Conservation (phyloP, 2,113 vertebrate genomes). For the Lanius ludovicianus region DNA sequence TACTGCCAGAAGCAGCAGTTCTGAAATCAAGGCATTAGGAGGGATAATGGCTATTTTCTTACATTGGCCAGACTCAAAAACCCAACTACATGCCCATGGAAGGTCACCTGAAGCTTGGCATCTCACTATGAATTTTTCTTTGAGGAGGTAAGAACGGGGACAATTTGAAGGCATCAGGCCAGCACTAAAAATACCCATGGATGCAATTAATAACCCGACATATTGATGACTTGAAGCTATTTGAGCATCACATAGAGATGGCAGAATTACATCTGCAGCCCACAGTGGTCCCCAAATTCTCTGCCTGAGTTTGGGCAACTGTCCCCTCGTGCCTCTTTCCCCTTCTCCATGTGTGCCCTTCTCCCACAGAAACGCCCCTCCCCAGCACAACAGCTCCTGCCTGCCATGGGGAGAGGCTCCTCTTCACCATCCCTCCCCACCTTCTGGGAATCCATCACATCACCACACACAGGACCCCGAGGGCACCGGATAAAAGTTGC, state of each 20-base stretch:
- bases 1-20: not conserved
- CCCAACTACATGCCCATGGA: rapidly evolving
- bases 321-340: rapidly evolving
- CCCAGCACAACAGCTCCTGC: rapidly evolving
- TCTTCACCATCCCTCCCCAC: not conserved
- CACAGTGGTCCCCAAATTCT: not conserved
- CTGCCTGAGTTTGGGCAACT: rapidly evolving
- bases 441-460: not conserved
- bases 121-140: not conserved
- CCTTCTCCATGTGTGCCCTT: not conserved
- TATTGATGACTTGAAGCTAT: not conserved
- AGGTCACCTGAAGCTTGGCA: not conserved
- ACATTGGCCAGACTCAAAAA: rapidly evolving
- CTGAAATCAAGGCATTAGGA: not conserved
- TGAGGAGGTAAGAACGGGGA: not conserved
- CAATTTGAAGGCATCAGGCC: not conserved
- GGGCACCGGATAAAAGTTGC: rapidly evolving
- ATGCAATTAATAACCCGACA: not conserved
- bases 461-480: rapidly evolving
- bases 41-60: not conserved
- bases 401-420: not conserved
- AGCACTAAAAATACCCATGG: not conserved
- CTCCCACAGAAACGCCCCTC: not conserved
- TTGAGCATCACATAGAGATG: rapidly evolving
- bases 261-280: not conserved